Conservation (phyloP, 2,888 invertebrate genomes). For the Cloeon dipterum region DNA sequence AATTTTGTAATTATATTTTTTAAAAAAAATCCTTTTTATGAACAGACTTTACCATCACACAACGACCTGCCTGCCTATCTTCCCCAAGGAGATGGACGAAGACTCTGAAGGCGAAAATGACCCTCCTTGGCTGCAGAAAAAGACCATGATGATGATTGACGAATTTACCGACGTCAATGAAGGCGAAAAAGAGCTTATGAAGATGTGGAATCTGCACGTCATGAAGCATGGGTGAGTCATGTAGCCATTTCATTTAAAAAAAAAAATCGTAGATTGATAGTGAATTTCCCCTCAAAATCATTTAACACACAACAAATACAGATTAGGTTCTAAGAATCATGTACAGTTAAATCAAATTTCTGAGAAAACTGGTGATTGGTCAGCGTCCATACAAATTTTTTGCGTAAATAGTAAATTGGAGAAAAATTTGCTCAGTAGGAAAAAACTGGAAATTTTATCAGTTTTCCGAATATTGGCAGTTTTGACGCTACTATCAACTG, state of each 20-base stretch:
- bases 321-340: too few relatives aligned
- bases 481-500: too few relatives aligned
- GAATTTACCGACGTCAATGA: slow-evolving; percentile 99
- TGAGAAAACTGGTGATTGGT: too few relatives aligned
- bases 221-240: slow-evolving; percentile 60
- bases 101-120: slow-evolving; percentile 90
- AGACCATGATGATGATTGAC: slow-evolving; percentile 94
- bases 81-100: slow-evolving; percentile 80
- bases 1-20: neutral
- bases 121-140: slow-evolving; percentile 80
- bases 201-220: slow-evolving; percentile 94
- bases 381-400: too few relatives aligned
- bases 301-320: too few relatives aligned
- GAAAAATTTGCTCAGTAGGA: too few relatives aligned
- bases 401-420: too few relatives aligned
- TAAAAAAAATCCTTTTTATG: neutral
- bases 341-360: too few relatives aligned
- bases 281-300: too few relatives aligned
- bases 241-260: slow-evolving; percentile 3
- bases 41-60: slow-evolving; percentile 79
- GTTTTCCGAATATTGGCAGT: too few relatives aligned
- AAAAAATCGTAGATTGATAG: too few relatives aligned
- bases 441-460: too few relatives aligned
- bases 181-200: slow-evolving; percentile 95
- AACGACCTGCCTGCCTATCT: slow-evolving; percentile 77